phyloP scores from a whole-genome alignment of 2,797 vertebrate species.

The Lutjanus argentimaculatus region DNA sequence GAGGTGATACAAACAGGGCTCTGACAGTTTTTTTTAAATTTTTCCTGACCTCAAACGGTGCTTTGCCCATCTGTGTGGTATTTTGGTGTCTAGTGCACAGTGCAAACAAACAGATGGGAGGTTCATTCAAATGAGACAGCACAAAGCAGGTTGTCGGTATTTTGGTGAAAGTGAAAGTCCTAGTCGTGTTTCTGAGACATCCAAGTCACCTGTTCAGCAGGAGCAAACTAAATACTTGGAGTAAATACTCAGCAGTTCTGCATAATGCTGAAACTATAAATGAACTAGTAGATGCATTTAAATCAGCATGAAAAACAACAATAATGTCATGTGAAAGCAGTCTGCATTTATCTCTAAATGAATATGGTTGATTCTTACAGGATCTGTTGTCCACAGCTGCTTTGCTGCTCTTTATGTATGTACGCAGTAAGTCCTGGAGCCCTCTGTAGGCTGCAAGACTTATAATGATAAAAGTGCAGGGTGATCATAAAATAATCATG shows the following conservation, averaged over 20 bases:
- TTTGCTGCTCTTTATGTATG: no score
- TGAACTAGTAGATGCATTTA: not conserved
- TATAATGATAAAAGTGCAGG: no score
- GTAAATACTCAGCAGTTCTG: not conserved
- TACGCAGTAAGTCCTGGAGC: no score
- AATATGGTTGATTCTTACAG: no score
- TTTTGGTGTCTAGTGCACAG: not conserved
- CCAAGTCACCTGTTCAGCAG: not conserved
- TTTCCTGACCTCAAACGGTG: not conserved
- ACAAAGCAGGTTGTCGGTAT: not conserved
- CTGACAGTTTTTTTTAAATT: accelerated
- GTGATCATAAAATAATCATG: no score
- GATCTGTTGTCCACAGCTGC: no score
- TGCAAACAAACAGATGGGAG: not conserved
- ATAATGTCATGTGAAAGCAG: no score
- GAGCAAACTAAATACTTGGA: not conserved
- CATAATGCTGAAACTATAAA: not conserved
- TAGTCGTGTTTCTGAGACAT: not conserved
- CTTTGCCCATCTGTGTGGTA: not conserved
- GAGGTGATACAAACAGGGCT: not conserved
- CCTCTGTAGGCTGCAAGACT: no score
- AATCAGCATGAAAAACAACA: no score
- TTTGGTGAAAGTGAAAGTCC: not conserved
- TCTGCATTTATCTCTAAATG: no score
- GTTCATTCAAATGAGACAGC: not conserved